These are phyloP conservation scores for Gortyna flavago DNA, from an alignment of 2,888 invertebrate genomes.

Conservation along the genomic window DNA sequence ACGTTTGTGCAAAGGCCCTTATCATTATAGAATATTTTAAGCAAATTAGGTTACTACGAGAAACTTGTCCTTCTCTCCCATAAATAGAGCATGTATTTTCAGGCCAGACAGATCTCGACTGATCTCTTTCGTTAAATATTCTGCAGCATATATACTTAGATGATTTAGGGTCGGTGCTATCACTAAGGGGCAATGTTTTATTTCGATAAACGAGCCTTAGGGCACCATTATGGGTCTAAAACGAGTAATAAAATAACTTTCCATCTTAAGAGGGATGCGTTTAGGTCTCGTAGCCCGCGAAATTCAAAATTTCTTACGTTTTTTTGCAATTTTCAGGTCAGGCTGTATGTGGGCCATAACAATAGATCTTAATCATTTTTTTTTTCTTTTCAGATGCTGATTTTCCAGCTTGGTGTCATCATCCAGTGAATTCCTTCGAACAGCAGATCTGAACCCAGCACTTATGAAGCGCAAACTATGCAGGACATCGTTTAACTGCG, in stretches of 20 bases:
- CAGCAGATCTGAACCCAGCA: slow-evolving; percentile 55
- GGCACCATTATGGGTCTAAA: slow-evolving; percentile 17
- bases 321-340: not conserved
- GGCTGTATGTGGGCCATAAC: not conserved
- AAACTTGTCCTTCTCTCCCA: not conserved
- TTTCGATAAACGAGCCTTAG: slow-evolving; percentile 23
- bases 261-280: not conserved
- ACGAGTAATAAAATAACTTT: slow-evolving; percentile 29
- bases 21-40: not conserved
- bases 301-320: not conserved
- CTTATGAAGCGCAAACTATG: slow-evolving; percentile 89
- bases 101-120: not conserved
- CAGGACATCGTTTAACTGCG: slow-evolving; percentile 82
- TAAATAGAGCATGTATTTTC: not conserved
- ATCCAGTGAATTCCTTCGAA: slow-evolving; percentile 26
- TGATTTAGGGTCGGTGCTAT: slow-evolving; percentile 11
- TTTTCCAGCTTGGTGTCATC: not conserved
- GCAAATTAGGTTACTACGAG: not conserved
- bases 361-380: not conserved
- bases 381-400: slow-evolving; percentile 52
- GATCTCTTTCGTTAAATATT: slow-evolving; percentile 11
- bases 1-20: too few relatives aligned
- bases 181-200: slow-evolving; percentile 32
- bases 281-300: too few relatives aligned
- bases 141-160: not conserved